Conservation (phyloP, 2,888 invertebrate genomes). For the Cataglyphis livida region DNA sequence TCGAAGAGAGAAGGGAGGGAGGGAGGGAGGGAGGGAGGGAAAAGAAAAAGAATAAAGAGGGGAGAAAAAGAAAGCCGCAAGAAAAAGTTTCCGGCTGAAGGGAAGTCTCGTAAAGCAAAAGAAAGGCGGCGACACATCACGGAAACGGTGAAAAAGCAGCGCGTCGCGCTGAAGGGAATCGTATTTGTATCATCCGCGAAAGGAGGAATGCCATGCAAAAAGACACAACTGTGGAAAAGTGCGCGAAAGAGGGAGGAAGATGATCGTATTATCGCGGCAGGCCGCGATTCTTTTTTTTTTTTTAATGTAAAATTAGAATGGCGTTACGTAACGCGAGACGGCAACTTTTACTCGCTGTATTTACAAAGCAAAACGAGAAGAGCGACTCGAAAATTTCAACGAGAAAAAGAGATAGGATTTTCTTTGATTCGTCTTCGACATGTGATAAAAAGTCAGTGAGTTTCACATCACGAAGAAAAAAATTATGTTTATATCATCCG, state of each 20-base stretch:
- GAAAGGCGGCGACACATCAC: constrained; percentile 37
- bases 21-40: too few relatives aligned
- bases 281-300: neutral
- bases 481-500: neutral
- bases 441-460: constrained; percentile 24
- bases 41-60: neutral
- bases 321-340: constrained; percentile 13
- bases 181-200: constrained; percentile 44
- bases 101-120: constrained; percentile 48
- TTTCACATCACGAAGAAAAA: constrained; percentile 3
- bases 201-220: neutral
- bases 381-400: constrained; percentile 20
- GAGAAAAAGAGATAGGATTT: constrained; percentile 12
- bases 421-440: constrained; percentile 21
- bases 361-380: neutral
- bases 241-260: neutral
- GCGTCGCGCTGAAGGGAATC: constrained; percentile 32
- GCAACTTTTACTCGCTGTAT: constrained; percentile 7
- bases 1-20: constrained; percentile 20
- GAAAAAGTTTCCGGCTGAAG: constrained; percentile 54
- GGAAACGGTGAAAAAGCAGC: constrained; percentile 34
- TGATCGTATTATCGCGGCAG: constrained; percentile 26
- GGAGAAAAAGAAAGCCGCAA: constrained; percentile 32
- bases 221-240: neutral
- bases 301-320: constrained; percentile 36